A percentile compares a stretch with the other conserved stretches of the same genome.
phyloP scores from a whole-genome alignment of 2,888 invertebrate genomes.

The Bhutanitis thaidina region DNA sequence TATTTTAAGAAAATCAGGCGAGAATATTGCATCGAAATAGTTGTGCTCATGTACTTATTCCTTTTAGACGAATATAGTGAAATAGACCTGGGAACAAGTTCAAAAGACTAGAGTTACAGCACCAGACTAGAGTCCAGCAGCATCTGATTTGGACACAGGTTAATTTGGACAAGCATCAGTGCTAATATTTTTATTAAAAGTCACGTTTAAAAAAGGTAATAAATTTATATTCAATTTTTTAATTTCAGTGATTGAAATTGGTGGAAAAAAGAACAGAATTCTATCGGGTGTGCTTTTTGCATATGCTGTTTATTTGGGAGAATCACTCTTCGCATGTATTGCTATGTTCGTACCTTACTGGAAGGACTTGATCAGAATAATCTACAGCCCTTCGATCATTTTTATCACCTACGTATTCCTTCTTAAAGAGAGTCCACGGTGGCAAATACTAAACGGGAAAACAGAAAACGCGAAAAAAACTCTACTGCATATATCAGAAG shows the following conservation, averaged over 20 bases:
- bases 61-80: too few relatives aligned
- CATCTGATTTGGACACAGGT: too few relatives aligned
- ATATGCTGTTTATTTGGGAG: conserved; percentile 55
- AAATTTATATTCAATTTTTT: conserved; percentile 18
- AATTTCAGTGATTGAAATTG: conserved; percentile 58
- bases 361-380: conserved; percentile 53
- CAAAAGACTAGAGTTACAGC: too few relatives aligned
- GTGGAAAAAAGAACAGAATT: conserved; percentile 45
- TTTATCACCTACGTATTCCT: conserved; percentile 44
- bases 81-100: too few relatives aligned
- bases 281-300: conserved; percentile 54
- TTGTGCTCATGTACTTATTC: too few relatives aligned
- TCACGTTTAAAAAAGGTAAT: not conserved
- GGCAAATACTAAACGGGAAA: conserved; percentile 58
- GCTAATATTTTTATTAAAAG: too few relatives aligned
- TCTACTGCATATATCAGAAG: conserved; percentile 41
- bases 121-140: too few relatives aligned
- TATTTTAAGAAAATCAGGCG: too few relatives aligned
- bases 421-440: conserved; percentile 57
- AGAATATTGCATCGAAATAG: too few relatives aligned
- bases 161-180: too few relatives aligned
- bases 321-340: conserved; percentile 50
- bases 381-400: conserved; percentile 51
- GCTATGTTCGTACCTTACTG: conserved; percentile 58
- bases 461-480: conserved; percentile 46